These are phyloP conservation scores for Schizaphis graminum DNA, from an alignment of 2,888 invertebrate species.

Conservation along the genomic window DNA sequence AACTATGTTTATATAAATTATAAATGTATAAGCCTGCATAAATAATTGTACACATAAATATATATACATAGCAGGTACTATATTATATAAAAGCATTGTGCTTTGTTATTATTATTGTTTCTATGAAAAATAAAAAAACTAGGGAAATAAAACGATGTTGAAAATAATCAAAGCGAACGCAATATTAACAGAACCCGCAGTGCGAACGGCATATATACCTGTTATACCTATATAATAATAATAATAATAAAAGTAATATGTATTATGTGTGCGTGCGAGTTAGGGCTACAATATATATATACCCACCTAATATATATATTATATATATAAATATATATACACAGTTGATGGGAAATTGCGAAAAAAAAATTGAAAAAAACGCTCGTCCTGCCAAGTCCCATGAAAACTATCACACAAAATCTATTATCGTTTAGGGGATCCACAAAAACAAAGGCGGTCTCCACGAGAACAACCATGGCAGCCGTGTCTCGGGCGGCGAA, in stretches of 20 bases:
- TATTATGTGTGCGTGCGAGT: neutral
- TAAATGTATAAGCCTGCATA: no score
- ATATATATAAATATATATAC: neutral
- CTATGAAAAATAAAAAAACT: neutral
- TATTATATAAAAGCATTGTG: neutral
- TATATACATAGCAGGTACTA: neutral
- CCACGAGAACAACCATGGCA: conserved; percentile 44
- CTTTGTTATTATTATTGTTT: conserved; percentile 12
- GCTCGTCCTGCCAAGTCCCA: neutral
- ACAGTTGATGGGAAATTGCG: conserved; percentile 53
- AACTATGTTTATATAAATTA: neutral
- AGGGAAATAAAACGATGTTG: neutral
- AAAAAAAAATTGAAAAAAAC: neutral
- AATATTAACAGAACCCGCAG: conserved; percentile 16
- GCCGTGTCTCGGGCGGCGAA: conserved; percentile 43
- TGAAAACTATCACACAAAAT: conserved; percentile 51
- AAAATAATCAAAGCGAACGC: conserved; percentile 28
- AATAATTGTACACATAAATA: neutral
- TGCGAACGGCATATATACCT: neutral
- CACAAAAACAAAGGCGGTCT: conserved; percentile 61
- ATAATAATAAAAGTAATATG: conserved; percentile 13
- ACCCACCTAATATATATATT: neutral
- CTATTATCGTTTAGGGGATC: conserved; percentile 52
- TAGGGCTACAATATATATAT: neutral
- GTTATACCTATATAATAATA: neutral